phyloP scores from a whole-genome alignment of 2,113 vertebrate genomes.

The Otus sunia region DNA sequence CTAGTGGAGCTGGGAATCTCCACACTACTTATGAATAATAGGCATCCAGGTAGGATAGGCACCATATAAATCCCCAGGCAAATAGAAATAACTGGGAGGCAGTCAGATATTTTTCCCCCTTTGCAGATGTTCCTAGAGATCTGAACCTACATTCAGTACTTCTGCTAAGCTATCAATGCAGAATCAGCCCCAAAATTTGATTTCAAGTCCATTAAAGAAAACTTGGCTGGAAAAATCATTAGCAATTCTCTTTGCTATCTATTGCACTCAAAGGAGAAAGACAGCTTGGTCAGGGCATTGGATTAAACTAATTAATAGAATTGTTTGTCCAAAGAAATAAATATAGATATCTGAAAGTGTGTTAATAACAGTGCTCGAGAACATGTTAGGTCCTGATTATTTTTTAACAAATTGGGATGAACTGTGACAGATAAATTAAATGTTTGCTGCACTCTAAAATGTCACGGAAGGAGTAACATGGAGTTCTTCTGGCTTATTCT shows the following conservation, averaged over 20 bases:
- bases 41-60: background rate
- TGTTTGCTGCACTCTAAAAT: background rate
- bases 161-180: background rate
- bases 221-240: constrained; percentile 31
- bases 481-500: background rate
- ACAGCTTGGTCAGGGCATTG: background rate
- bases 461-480: background rate
- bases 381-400: background rate
- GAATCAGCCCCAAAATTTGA: background rate
- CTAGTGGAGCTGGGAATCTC: background rate
- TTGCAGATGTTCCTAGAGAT: background rate
- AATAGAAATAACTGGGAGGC: background rate
- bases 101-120: background rate
- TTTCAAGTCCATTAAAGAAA: constrained; percentile 17
- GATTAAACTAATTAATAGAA: constrained; percentile 15
- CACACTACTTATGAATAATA: background rate
- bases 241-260: constrained; percentile 13
- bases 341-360: background rate
- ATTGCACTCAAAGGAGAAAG: background rate
- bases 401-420: constrained; percentile 15
- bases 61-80: background rate
- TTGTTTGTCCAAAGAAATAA: constrained; percentile 31
- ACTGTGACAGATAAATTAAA: background rate
- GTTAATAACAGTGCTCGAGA: background rate
- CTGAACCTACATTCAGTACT: background rate